A percentile compares a stretch with the other conserved stretches of the same genome.
phyloP scores from a whole-genome alignment of 2,113 vertebrate genomes.

The Benitochromis conjunctus region DNA sequence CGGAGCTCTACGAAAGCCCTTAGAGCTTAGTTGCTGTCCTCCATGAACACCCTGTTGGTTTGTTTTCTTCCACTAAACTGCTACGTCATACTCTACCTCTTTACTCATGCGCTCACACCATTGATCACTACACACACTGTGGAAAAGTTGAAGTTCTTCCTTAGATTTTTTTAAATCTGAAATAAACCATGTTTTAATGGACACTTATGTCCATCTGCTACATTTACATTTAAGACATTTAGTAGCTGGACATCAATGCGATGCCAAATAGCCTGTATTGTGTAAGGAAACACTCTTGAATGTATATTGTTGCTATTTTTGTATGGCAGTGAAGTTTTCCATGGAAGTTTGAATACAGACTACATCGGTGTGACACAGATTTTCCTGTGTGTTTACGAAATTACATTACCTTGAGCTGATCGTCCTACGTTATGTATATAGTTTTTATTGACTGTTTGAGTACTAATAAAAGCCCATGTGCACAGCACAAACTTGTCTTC shows the following conservation, averaged over 20 bases:
- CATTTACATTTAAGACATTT: neutral
- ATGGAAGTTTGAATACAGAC: neutral
- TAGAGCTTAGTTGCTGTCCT: neutral
- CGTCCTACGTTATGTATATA: neutral
- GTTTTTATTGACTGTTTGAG: neutral
- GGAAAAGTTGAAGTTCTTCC: neutral
- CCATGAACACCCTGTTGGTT: neutral
- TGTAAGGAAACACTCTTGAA: neutral
- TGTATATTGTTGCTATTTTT: neutral
- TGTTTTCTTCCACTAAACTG: rapidly evolving
- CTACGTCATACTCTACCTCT: neutral
- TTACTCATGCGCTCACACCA: too few relatives aligned
- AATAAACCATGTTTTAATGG: neutral
- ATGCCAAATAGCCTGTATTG: neutral
- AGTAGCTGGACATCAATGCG: neutral
- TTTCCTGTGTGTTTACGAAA: neutral
- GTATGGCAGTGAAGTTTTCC: neutral
- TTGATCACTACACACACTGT: neutral
- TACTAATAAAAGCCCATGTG: neutral
- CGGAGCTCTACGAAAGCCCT: neutral
- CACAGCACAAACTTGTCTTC: neutral
- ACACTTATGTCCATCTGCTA: neutral
- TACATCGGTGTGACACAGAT: neutral
- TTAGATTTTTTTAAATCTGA: neutral
- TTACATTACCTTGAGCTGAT: neutral